Percentiles rank a stretch among this genome's conserved stretches.
Conservation (phyloP, 2,888 invertebrate species). For the Melolontha melolontha region DNA sequence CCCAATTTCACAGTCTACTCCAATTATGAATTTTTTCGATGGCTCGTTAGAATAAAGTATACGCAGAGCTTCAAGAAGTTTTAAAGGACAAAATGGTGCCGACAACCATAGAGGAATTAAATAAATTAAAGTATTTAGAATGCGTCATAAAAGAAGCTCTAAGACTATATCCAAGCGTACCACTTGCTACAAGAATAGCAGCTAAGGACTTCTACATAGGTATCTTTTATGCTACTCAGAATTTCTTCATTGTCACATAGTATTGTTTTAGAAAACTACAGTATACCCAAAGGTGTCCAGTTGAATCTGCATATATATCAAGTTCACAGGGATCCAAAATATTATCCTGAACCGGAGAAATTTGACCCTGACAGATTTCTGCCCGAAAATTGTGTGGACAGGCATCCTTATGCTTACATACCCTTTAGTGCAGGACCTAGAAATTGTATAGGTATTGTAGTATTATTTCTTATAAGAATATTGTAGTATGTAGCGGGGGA, state of each 20-base stretch:
- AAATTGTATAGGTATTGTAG: conserved; percentile 33
- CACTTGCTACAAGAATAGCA: conserved; percentile 65
- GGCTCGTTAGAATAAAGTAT: conserved; percentile 4
- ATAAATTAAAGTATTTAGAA: conserved; percentile 68
- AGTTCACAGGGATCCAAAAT: conserved; percentile 62
- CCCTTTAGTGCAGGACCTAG: conserved; percentile 32
- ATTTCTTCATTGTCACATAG: neutral
- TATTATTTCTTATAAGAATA: neutral
- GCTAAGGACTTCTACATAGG: conserved; percentile 60
- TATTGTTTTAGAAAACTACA: conserved; percentile 53
- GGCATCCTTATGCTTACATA: conserved; percentile 50
- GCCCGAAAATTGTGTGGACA: conserved; percentile 54
- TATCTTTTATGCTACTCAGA: conserved; percentile 23
- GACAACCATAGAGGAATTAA: conserved; percentile 57
- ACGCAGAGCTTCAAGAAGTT: conserved; percentile 58
- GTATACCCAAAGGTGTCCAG: conserved; percentile 54
- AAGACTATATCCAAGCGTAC: conserved; percentile 69
- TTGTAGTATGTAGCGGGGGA: too few relatives aligned
- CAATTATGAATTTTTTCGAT: too few relatives aligned
- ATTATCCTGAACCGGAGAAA: conserved; percentile 57
- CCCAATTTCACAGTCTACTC: too few relatives aligned
- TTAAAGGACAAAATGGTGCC: conserved; percentile 51
- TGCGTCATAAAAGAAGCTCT: conserved; percentile 69
- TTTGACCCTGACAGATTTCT: conserved; percentile 62
- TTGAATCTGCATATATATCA: conserved; percentile 55